Percentiles rank a stretch among this genome's conserved stretches.
Conservation (phyloP, 2,888 invertebrate genomes). For the Aelia acuminata region DNA sequence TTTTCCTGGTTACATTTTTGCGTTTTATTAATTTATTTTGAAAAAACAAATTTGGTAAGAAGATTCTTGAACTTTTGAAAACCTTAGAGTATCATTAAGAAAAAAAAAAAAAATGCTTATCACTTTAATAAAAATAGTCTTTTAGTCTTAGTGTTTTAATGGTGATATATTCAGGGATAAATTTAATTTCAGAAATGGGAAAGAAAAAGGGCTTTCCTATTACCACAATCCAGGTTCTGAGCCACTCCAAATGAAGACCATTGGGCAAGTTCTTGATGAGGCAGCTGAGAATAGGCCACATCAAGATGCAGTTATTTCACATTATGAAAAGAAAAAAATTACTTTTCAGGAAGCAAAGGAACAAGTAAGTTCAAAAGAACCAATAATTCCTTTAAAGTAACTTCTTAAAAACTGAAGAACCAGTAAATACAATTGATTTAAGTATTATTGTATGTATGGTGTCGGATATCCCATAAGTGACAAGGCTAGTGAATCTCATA, state of each 20-base stretch:
- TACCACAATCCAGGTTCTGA: background rate
- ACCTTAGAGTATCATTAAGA: too few relatives aligned
- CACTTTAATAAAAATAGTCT: background rate
- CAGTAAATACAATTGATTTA: too few relatives aligned
- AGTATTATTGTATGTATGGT: too few relatives aligned
- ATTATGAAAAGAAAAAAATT: background rate
- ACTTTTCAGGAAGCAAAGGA: slow-evolving; percentile 13
- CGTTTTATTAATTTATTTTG: too few relatives aligned
- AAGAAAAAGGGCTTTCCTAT: slow-evolving; percentile 17
- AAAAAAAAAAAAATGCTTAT: too few relatives aligned
- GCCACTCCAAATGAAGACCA: background rate
- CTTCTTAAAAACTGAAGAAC: background rate
- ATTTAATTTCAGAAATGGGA: slow-evolving; percentile 22
- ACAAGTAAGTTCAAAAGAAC: background rate
- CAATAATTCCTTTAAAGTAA: background rate
- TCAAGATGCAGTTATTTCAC: slow-evolving; percentile 4
- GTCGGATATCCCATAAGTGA: too few relatives aligned
- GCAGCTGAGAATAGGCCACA: background rate
- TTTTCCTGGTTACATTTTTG: too few relatives aligned
- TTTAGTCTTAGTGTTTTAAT: background rate
- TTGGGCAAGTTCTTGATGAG: background rate
- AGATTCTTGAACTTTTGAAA: background rate
- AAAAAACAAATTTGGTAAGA: background rate
- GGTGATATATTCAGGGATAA: background rate
- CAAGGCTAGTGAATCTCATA: too few relatives aligned